A percentile compares a stretch with the other conserved stretches of the same genome.
phyloP scores from a whole-genome alignment of 2,888 invertebrate species.

The Norana najaformis region DNA sequence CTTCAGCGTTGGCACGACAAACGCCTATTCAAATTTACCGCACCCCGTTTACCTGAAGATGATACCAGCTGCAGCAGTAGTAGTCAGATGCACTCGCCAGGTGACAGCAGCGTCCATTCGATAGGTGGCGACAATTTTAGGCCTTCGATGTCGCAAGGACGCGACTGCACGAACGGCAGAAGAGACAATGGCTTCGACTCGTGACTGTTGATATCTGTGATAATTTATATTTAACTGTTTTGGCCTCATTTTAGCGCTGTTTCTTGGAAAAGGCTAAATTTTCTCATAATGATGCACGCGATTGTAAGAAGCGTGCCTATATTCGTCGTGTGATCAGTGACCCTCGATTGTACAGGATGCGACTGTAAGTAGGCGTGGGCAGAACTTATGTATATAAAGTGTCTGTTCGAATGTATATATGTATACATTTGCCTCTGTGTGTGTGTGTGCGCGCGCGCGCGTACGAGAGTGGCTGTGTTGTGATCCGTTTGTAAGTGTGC shows the following conservation, averaged over 20 bases:
- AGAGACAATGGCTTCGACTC: background rate
- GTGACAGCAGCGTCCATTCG: background rate
- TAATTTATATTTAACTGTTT: background rate
- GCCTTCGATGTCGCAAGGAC: background rate
- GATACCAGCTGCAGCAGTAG: background rate
- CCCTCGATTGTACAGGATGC: background rate
- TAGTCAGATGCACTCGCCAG: background rate
- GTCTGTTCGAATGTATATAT: no score
- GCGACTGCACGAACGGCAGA: background rate
- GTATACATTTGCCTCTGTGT: background rate
- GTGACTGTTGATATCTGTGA: background rate
- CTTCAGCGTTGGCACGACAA: conserved; percentile 95
- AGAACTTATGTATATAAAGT: no score
- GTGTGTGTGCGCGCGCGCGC: background rate
- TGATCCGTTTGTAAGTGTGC: background rate
- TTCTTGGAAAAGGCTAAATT: background rate
- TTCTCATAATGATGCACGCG: background rate
- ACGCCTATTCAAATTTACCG: conserved; percentile 75
- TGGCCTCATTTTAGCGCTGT: background rate
- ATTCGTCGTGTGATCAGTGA: background rate
- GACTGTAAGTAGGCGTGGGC: no score
- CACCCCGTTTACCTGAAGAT: background rate
- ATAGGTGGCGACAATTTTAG: background rate
- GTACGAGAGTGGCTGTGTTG: background rate
- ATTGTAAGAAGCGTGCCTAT: background rate